phyloP scores from a whole-genome alignment of 2,113 vertebrate genomes.

The Isichthys henryi region DNA sequence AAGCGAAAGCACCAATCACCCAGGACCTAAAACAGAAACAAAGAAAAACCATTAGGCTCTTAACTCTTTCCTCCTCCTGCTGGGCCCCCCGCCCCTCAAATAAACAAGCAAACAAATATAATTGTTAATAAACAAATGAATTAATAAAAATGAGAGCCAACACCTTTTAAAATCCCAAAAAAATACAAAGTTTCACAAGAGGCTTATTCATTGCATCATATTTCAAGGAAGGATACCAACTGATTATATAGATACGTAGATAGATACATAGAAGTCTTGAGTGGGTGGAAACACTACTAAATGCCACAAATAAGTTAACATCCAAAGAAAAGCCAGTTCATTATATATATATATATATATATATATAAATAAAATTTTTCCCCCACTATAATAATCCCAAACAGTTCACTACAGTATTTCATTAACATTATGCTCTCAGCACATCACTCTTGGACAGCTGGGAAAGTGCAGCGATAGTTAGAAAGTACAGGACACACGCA shows the following conservation, averaged over 20 bases:
- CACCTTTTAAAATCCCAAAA: not conserved
- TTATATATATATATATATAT: too few relatives aligned
- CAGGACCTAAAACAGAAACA: slow-evolving; percentile 77
- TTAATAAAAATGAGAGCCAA: slow-evolving; percentile 15
- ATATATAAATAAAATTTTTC: not conserved
- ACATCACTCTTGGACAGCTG: slow-evolving; percentile 34
- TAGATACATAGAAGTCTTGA: not conserved
- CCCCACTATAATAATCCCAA: slow-evolving; percentile 30
- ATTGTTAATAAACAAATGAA: not conserved
- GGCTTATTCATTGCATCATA: slow-evolving; percentile 24
- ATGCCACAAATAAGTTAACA: not conserved
- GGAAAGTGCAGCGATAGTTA: slow-evolving; percentile 44
- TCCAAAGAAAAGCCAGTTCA: slow-evolving; percentile 23
- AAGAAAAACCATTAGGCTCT: slow-evolving; percentile 12
- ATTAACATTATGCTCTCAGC: slow-evolving; percentile 26
- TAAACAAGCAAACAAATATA: not conserved
- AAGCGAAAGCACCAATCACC: slow-evolving; percentile 92
- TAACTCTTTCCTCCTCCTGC: not conserved
- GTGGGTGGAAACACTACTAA: too few relatives aligned
- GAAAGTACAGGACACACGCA: slow-evolving; percentile 28
- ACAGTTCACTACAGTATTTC: slow-evolving; percentile 19
- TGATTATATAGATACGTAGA: not conserved
- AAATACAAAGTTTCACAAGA: slow-evolving; percentile 23
- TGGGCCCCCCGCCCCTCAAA: not conserved
- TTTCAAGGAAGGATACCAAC: not conserved